phyloP scores from a whole-genome alignment of 2,888 invertebrate genomes.

The Caenorhabditis sinica region DNA sequence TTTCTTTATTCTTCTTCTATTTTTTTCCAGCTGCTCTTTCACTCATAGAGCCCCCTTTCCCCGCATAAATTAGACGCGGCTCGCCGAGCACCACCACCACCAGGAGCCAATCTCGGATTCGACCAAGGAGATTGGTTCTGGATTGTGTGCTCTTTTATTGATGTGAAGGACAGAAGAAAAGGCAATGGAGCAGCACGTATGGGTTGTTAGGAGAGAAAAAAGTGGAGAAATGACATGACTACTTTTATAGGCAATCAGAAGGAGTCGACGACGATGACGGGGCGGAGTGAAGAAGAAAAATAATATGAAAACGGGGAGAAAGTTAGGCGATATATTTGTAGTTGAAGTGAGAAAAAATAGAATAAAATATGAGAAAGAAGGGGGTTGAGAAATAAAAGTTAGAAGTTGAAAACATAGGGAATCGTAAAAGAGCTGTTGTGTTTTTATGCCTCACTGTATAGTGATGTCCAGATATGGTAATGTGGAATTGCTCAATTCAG shows the following conservation, averaged over 20 bases:
- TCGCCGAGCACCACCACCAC: conserved; percentile 45
- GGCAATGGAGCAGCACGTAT: conserved; percentile 16
- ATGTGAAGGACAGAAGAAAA: background rate
- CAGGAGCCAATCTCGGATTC: conserved; percentile 33
- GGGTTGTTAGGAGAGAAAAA: conserved; percentile 50
- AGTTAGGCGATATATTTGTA: conserved; percentile 6
- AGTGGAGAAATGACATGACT: conserved; percentile 18
- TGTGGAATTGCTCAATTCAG: no score
- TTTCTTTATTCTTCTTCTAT: conserved; percentile 6
- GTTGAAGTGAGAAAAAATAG: conserved; percentile 7
- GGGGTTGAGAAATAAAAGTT: no score
- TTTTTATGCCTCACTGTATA: no score
- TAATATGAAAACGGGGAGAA: background rate
- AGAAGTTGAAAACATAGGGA: no score
- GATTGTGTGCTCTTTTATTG: conserved; percentile 29
- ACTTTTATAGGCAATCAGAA: conserved; percentile 56
- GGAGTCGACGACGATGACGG: conserved; percentile 11
- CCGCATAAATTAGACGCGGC: conserved; percentile 62
- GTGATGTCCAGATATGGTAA: no score
- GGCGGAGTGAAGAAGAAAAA: conserved; percentile 6
- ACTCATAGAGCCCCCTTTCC: conserved; percentile 22
- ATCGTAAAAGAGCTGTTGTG: no score
- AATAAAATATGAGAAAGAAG: conserved; percentile 4
- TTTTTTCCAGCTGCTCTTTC: conserved; percentile 30
- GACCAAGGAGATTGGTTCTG: conserved; percentile 23